Percentiles rank a stretch among this genome's conserved stretches.
These are phyloP conservation scores for Priapulus caudatus DNA, from an alignment of 2,888 invertebrate species.

Conservation along the genomic window DNA sequence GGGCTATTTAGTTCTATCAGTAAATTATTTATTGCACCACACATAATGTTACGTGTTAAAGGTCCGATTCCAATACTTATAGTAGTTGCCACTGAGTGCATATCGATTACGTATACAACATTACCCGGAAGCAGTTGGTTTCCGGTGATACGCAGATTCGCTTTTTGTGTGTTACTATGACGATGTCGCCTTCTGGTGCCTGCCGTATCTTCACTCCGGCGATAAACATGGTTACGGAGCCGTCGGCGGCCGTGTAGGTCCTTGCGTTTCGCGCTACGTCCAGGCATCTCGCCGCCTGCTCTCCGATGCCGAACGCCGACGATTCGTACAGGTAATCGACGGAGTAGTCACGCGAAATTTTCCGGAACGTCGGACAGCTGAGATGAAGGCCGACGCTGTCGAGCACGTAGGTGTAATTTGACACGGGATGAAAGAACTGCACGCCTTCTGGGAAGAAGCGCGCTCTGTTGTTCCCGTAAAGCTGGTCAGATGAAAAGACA, in stretches of 20 bases:
- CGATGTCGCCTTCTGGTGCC: background rate
- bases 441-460: background rate
- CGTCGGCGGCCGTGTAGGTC: background rate
- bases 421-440: background rate
- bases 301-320: background rate
- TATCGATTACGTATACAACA: no score
- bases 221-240: background rate
- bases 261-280: background rate
- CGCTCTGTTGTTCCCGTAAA: background rate
- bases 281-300: background rate
- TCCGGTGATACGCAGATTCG: background rate
- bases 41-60: no score
- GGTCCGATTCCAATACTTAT: no score
- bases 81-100: no score
- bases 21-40: no score
- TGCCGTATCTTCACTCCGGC: background rate
- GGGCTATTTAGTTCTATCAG: no score
- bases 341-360: background rate
- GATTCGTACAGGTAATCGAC: constrained; percentile 3
- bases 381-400: background rate
- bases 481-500: background rate
- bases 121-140: no score
- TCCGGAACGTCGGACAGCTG: background rate
- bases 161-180: background rate
- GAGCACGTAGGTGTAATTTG: background rate